Conservation (phyloP, 2,888 invertebrate species). For the Tetropium fuscum region DNA sequence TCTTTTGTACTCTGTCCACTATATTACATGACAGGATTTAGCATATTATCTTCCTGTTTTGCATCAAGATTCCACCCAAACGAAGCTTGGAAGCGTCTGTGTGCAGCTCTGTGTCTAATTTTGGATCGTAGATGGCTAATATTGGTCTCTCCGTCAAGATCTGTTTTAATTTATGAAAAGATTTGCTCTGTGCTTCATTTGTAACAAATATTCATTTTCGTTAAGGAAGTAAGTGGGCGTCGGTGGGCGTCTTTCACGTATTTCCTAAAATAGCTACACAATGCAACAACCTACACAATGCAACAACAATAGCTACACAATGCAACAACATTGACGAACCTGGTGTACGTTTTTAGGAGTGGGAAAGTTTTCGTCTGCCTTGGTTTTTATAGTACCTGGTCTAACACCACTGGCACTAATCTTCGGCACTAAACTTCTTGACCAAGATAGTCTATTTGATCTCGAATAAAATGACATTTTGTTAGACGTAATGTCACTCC, state of each 20-base stretch:
- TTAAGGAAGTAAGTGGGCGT: constrained; percentile 41
- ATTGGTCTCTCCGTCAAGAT: constrained; percentile 33
- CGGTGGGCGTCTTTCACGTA: constrained; percentile 42
- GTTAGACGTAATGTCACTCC: constrained; percentile 29
- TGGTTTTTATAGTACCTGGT: constrained; percentile 33
- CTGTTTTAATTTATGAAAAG: constrained; percentile 14
- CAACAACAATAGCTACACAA: too few species aligned
- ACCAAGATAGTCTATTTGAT: constrained; percentile 26
- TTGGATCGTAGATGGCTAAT: constrained; percentile 40
- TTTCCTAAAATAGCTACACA: constrained; percentile 43
- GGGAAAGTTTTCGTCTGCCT: constrained; percentile 48
- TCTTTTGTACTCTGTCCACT: constrained; percentile 31
- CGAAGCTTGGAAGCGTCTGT: constrained; percentile 40
- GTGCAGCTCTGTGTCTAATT: constrained; percentile 39
- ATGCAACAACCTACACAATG: too few species aligned
- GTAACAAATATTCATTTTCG: constrained; percentile 36
- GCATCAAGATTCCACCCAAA: constrained; percentile 32
- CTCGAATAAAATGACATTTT: constrained; percentile 28
- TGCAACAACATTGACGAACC: constrained; percentile 41
- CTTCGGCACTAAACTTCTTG: too few species aligned
- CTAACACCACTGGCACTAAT: constrained; percentile 20
- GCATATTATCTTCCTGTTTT: constrained; percentile 21
- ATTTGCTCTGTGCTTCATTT: constrained; percentile 19
- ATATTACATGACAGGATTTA: constrained; percentile 29
- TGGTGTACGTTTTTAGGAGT: constrained; percentile 41